Base-by-base conservation (phyloP, 2,797 vertebrate species). In the Heteromormyrus szaboi region DNA sequence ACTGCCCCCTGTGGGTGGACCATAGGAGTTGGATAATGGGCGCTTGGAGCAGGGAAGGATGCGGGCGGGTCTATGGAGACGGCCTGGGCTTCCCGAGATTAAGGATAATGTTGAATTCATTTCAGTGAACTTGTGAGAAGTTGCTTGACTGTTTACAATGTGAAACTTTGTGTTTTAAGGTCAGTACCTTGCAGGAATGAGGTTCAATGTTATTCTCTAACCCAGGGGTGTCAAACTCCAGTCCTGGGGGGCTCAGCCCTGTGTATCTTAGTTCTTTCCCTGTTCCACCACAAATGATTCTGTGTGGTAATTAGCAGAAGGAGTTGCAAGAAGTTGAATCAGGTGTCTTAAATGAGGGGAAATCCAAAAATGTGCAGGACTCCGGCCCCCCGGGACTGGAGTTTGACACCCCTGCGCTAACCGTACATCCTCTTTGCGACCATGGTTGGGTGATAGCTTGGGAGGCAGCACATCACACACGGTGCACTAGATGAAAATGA, bases 1-100 rank as follows among this genome's bases (percentile, higher is more conserved):
- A 3, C 89, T 6, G 91, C 51, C 86, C 86, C 85, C 87, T 94
- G 94, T 88, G 92, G 92, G 76, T 96, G 96, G 95, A 95, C 94
- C 8, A 91, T 96, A 22, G 95, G 95, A 53, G 89, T 96, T 11
- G 92, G 94, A 90, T 95, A 93, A 91, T 89, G 2, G 19, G 19
- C 4, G 2, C 44, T 53, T 29, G 25, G 14, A 89, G 19, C 7
- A 37, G 37, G 86, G 37, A 46, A 46, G n/a, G 86, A 65, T 41
- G 86, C 2, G 14, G 56, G n/a, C 37, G 68, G n/a, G 11, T 41
- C 17, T 33, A 25, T 19, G 37, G 11, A 53, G n/a, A 53, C 0
- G 22, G 14, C 12, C 17, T 17, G 5, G 25, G 14, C 12, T 86
- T 51, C 81, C 41, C 25, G 37, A 53, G 17, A 50, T 19, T 22